Base-by-base conservation (phyloP, 2,113 vertebrate genomes). In the Macquaria australasica region DNA sequence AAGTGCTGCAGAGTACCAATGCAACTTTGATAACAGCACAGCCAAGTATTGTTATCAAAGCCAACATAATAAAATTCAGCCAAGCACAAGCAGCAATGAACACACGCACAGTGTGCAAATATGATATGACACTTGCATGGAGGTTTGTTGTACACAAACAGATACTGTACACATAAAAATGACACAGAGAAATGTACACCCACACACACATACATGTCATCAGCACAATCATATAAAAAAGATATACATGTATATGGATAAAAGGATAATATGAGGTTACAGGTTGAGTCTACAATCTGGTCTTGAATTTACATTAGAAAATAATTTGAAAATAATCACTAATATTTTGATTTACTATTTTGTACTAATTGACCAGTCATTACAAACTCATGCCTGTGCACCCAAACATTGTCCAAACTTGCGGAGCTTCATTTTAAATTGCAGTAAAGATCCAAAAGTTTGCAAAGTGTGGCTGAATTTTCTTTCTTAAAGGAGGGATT, bases 1-100 rank as follows among this genome's bases (percentile, higher is more conserved):
- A 73, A 89, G 63, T 67, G 84, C 77, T 74, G 73, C 21, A 18
- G 63, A 77, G 56, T 72, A 72, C 37, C 59, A 67, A n/a, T 50
- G 31, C 68, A 71, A 37, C 55, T 69, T 41, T 66, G 70, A 67
- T 72, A 80, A 81, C 53, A 23, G 11, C n/a, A 64, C 23, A 80
- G 80, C 6, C 45, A 66, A 60, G 70, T 73, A 58, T n/a, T 71
- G 58, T 81, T 73, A 70, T 73, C 83, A 77, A n/a, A 68, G 69
- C 21, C 23, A 79, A 55, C 15, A 34, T 20, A 31, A 81, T 81
- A 75, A 81, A 69, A 74, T 50, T 39, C 15, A 63, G 50, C 12
- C 23, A 64, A 28, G 67, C 48, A 53, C 55, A 80, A 41, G 31
- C 28, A 20, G 58, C 18, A 12, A 72, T 23, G 5, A 7, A 71